Conservation (phyloP, 37 sponge, comb jelly and placozoan species). For the Diacarnus erythraeanus region DNA sequence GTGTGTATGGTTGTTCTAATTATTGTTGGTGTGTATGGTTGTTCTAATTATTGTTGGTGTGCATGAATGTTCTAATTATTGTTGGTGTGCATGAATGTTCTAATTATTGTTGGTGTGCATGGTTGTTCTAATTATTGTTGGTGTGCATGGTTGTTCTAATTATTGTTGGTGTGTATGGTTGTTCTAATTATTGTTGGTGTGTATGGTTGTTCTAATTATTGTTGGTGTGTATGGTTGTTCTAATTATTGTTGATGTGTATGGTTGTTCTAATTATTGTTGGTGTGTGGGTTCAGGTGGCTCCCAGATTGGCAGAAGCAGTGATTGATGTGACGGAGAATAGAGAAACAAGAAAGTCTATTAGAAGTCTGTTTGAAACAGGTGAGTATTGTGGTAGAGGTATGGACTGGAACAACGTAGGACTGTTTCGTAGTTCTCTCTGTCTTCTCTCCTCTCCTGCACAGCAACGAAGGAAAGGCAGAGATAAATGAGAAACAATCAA, state of each 20-base stretch:
- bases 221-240: background rate
- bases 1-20: no score
- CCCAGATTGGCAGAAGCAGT: slow-evolving; percentile 55
- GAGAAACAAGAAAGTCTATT: slow-evolving; percentile 51
- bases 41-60: no score
- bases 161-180: no score
- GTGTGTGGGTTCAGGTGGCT: slow-evolving; percentile 40
- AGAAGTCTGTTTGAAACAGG: slow-evolving; percentile 77
- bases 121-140: no score
- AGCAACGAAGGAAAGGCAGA: slow-evolving; percentile 14
- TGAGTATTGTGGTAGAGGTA: slow-evolving; percentile 5
- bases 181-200: no score
- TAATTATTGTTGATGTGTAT: background rate
- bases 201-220: no score
- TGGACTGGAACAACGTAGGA: background rate
- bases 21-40: no score
- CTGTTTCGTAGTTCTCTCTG: slow-evolving; percentile 13
- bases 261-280: background rate
- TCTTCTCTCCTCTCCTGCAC: slow-evolving; percentile 36
- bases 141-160: no score
- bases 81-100: no score
- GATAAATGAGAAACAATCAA: slow-evolving; percentile 24
- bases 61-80: no score
- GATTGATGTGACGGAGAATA: slow-evolving; percentile 28
- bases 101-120: no score